These are phyloP conservation scores for Chrysomallon squamiferum DNA, from an alignment of 1,140 invertebrate genomes.

Conservation along the genomic window DNA sequence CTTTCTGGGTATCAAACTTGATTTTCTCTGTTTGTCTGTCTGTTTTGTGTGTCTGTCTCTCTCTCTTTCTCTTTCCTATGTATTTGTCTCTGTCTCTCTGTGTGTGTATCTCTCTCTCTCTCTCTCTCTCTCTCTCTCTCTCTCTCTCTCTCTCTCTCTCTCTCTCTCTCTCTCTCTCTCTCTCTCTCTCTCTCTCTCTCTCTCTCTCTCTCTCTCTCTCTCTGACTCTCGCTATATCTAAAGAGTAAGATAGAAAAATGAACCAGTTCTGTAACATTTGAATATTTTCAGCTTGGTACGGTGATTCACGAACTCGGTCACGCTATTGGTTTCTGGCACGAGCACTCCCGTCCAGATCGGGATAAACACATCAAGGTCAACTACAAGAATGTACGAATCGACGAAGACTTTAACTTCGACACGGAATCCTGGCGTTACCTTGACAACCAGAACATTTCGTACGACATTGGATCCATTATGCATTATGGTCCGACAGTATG, in stretches of 20 bases:
- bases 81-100: too few species aligned
- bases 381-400: constrained; percentile 35
- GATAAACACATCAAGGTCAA: constrained; percentile 45
- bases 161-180: too few species aligned
- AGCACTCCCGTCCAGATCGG: constrained; percentile 60
- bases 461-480: constrained; percentile 63
- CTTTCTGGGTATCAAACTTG: too few species aligned
- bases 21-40: too few species aligned
- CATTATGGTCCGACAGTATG: constrained; percentile 60
- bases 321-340: constrained; percentile 61
- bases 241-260: neutral
- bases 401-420: constrained; percentile 98
- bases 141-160: too few species aligned
- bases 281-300: constrained; percentile 81
- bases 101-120: too few species aligned
- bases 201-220: too few species aligned
- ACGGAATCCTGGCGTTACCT: constrained; percentile 77
- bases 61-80: too few species aligned
- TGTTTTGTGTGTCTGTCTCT: too few species aligned
- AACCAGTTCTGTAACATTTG: neutral
- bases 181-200: too few species aligned
- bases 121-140: too few species aligned
- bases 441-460: constrained; percentile 55
- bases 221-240: too few species aligned
- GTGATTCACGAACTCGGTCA: constrained; percentile 71